Base-by-base conservation (phyloP, 2,113 vertebrate genomes). In the Forbesichthys papilliferus region DNA sequence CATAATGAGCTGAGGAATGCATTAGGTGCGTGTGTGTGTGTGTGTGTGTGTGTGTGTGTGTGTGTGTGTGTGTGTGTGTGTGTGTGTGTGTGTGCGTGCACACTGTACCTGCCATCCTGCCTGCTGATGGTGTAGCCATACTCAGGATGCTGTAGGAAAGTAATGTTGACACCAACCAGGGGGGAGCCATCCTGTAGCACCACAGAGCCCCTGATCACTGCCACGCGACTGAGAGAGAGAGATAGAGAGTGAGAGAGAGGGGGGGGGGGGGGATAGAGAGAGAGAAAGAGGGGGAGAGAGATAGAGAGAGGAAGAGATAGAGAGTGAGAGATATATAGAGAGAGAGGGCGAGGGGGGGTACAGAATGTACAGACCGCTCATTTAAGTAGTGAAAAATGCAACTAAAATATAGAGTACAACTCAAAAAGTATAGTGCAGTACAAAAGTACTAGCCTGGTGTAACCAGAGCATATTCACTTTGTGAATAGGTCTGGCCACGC, bases 121-220 rank as follows among this genome's bases (percentile, higher is more conserved):
- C 98, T 93, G 48, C 96, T 99, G 90, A 98, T 94, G 16, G 96
- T 99, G 89, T 94, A 98, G 8, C 98, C 98, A 5, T 96, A 98
- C 78, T 98, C 96, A 11, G 92, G 93, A 86, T 96, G 95, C 81
- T 96, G 94, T 33, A 95, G 92, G 87, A 99, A 99, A 68, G 96
- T 98, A 87, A 99, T 94, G 27, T 99, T 99, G 61, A 99, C 98
- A 8, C 98, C 97, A 36, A 99, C 98, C 59, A 99, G 84, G 48
- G 98, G 95, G 0, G 96, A 96, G 77, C 95, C 95, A 6, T 99
- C 98, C 33, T 94, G 13, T 1, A 97, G 92, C 8, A 91, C 90
- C 11, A 98, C 94, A 78, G 95, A 95, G 20, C 98, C 98, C 64
- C 96, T 93, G 74, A 99, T 93, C 60, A 98, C 96, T 64, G 95